Evolutionary conservation across 2,113 vertebrate genomes (phyloP).

Genomic region (Equus przewalskii): DNA sequence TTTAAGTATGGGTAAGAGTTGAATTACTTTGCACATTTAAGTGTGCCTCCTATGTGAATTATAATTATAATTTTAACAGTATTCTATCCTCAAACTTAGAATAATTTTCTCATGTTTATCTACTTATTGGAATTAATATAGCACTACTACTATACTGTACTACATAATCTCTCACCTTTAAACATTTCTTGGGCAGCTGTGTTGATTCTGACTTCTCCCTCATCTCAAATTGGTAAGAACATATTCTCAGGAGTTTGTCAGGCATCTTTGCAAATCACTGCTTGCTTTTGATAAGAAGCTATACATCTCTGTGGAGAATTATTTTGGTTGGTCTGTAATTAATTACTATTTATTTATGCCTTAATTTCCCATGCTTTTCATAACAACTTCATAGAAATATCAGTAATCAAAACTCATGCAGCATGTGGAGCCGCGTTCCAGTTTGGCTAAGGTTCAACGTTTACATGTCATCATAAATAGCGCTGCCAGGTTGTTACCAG

Average conservation of each 20-base stretch:
- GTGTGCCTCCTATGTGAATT: not conserved
- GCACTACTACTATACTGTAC: not conserved
- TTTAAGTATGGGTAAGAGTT: not conserved
- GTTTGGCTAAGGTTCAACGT: not conserved
- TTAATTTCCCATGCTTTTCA: conserved; percentile 3
- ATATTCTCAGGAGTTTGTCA: not conserved
- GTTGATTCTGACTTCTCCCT: not conserved
- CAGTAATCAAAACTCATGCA: not conserved
- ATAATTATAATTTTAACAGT: not conserved
- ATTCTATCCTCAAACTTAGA: not conserved
- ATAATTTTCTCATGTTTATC: not conserved
- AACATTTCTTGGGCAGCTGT: not conserved
- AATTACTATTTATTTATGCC: conserved; percentile 19
- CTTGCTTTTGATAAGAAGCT: not conserved
- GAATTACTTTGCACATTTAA: not conserved
- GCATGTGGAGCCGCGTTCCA: not conserved
- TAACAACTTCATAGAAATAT: conserved; percentile 30
- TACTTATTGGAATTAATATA: not conserved
- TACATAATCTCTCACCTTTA: not conserved
- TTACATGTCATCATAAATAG: not conserved
- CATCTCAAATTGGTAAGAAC: not conserved
- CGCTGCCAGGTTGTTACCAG: conserved; percentile 53
- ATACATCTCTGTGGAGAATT: not conserved
- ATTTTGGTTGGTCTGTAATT: conserved; percentile 35
- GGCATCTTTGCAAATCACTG: not conserved